These are phyloP conservation scores for Chitala chitala DNA, from an alignment of 2,113 vertebrate species.

Conservation along the genomic window DNA sequence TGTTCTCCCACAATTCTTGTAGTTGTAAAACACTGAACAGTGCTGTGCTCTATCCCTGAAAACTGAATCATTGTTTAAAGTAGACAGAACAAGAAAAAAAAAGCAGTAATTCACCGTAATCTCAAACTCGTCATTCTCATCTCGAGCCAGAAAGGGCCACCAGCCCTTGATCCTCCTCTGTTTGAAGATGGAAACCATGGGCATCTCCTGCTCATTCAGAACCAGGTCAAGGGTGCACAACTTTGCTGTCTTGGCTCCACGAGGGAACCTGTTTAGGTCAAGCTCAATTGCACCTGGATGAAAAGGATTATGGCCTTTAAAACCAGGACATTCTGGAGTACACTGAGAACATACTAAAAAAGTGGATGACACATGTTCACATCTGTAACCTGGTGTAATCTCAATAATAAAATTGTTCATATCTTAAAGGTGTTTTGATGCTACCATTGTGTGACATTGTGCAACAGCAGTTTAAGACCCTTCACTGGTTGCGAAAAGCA, in stretches of 20 bases:
- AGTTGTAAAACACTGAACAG: neutral
- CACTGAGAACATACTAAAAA: neutral
- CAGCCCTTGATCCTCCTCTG: conserved; percentile 97
- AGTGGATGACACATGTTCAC: too few species aligned
- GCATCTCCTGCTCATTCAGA: conserved; percentile 78
- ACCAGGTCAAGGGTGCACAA: conserved; percentile 88
- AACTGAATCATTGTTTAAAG: neutral
- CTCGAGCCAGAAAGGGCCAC: conserved; percentile 91
- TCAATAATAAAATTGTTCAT: too few species aligned
- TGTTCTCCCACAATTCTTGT: too few species aligned
- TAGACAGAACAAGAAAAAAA: neutral
- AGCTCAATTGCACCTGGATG: conserved; percentile 84
- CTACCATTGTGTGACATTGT: too few species aligned
- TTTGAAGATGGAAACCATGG: conserved; percentile 93
- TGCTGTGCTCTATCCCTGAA: too few species aligned
- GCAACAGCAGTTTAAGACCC: too few species aligned
- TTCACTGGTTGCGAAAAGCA: neutral
- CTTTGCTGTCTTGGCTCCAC: conserved; percentile 92
- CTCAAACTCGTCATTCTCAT: conserved; percentile 93
- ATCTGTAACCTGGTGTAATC: too few species aligned
- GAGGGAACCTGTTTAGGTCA: conserved; percentile 87
- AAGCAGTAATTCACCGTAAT: conserved; percentile 69
- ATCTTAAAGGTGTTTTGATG: too few species aligned
- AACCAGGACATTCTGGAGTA: neutral
- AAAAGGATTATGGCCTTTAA: conserved; percentile 13